A percentile compares a stretch with the other conserved stretches of the same genome.
Conservation (phyloP, 2,888 invertebrate genomes). For the Brachynemurus nebulosus region DNA sequence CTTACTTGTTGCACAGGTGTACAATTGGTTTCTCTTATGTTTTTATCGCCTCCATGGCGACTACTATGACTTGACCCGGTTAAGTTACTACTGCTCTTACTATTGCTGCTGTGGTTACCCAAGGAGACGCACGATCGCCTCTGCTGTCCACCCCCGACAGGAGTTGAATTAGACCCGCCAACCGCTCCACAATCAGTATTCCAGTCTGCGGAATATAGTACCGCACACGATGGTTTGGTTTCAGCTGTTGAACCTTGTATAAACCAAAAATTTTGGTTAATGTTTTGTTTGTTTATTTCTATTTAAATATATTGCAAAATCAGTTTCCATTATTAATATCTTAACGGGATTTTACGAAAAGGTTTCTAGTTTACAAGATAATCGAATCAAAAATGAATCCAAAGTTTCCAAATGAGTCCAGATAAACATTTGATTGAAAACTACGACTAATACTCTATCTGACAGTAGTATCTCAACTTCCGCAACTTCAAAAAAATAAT, state of each 20-base stretch:
- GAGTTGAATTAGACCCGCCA: constrained; percentile 29
- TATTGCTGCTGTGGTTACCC: constrained; percentile 59
- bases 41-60: constrained; percentile 27
- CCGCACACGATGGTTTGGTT: constrained; percentile 46
- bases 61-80: constrained; percentile 42
- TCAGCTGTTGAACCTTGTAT: constrained; percentile 41
- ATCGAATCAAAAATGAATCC: no score
- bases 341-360: no score
- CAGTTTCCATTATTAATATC: no score
- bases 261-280: no score
- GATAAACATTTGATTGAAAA: no score
- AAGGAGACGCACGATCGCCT: constrained; percentile 40
- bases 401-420: no score
- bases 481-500: no score
- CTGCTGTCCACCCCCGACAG: constrained; percentile 34
- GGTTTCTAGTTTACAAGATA: no score
- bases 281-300: no score
- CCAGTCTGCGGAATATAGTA: constrained; percentile 36
- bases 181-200: constrained; percentile 27
- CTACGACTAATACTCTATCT: no score
- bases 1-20: constrained; percentile 8
- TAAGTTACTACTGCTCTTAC: constrained; percentile 65
- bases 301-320: no score
- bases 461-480: no score
- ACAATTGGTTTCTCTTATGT: constrained; percentile 8